Percentiles rank a stretch among this genome's conserved stretches.
Evolutionary conservation across 2,113 vertebrate genomes (phyloP).

Genomic region (Delphinus delphis): DNA sequence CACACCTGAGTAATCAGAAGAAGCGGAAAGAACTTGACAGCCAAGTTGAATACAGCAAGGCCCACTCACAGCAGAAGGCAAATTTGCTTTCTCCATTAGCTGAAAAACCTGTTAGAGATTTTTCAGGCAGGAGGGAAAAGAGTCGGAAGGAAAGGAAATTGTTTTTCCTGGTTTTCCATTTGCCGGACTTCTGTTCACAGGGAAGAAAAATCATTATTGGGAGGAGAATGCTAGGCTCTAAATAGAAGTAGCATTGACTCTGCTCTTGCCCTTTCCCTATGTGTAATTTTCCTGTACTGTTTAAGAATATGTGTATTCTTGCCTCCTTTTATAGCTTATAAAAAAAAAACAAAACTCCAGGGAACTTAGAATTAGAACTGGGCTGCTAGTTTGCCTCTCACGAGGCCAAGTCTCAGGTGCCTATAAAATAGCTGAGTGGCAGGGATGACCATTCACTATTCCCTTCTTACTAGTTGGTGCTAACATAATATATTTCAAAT

Average conservation of each 20-base stretch:
- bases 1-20: background rate
- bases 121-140: slow-evolving; percentile 46
- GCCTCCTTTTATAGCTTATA: background rate
- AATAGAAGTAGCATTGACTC: background rate
- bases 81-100: slow-evolving; percentile 48
- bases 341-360: background rate
- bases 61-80: background rate
- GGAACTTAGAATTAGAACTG: background rate
- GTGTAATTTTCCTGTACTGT: background rate
- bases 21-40: background rate
- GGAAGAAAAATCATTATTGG: slow-evolving; percentile 13
- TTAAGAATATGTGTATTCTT: background rate
- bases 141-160: background rate
- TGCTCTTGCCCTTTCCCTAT: background rate
- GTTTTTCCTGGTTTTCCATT: slow-evolving; percentile 55
- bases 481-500: background rate
- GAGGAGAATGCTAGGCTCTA: slow-evolving; percentile 15
- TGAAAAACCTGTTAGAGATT: slow-evolving; percentile 42
- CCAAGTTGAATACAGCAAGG: background rate
- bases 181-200: background rate
- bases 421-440: background rate
- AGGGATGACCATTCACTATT: background rate
- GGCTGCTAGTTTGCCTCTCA: background rate
- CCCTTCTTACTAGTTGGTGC: background rate
- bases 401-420: background rate